These are phyloP conservation scores for Eptesicus fuscus DNA, from an alignment of 2,113 vertebrate species.

Conservation along the genomic window DNA sequence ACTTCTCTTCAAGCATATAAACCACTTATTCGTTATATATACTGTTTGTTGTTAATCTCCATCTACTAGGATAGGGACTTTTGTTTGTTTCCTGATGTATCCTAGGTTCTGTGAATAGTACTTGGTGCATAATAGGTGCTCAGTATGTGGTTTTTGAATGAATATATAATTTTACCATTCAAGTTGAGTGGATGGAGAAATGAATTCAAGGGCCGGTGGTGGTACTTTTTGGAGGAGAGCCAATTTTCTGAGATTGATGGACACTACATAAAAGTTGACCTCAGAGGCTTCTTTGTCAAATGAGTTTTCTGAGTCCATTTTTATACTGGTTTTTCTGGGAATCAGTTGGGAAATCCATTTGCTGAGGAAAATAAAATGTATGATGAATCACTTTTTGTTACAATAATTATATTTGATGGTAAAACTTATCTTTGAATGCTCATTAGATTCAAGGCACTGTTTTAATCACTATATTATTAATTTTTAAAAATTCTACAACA, in stretches of 20 bases:
- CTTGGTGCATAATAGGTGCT: not conserved
- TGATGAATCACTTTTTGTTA: not conserved
- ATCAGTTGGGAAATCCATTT: not conserved
- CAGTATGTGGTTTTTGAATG: not conserved
- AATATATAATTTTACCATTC: not conserved
- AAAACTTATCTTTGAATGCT: not conserved
- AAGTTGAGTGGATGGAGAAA: not conserved
- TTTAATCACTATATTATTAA: not conserved
- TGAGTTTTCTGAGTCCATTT: conserved; percentile 16
- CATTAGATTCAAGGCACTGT: not conserved
- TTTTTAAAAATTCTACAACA: not conserved
- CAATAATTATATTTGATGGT: conserved; percentile 38
- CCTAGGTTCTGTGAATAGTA: not conserved
- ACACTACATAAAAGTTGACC: not conserved
- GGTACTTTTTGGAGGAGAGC: not conserved
- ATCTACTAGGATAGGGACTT: not conserved
- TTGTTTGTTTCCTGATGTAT: conserved; percentile 6
- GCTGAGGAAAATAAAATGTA: conserved; percentile 3
- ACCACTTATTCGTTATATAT: not conserved
- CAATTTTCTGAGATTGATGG: not conserved
- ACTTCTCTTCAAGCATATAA: not conserved
- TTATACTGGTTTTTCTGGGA: not conserved
- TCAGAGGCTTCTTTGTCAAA: not conserved
- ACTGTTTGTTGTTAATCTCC: not conserved
- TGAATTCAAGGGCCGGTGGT: not conserved